Conservation (phyloP, 2,113 vertebrate genomes). For the Neomonachus schauinslandi region DNA sequence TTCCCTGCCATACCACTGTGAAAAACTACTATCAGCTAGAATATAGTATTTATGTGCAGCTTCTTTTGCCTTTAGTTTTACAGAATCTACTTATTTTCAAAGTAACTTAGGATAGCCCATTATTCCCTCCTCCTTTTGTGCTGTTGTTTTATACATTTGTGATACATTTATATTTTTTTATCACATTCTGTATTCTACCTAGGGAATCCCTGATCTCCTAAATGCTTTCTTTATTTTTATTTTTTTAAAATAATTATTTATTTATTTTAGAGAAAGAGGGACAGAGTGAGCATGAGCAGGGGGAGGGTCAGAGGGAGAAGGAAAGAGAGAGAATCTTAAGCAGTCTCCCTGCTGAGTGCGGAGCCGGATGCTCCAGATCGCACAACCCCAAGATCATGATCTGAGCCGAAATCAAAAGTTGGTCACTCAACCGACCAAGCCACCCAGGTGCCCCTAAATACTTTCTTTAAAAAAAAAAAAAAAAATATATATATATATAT, state of each 20-base stretch:
- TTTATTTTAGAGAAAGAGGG: not conserved
- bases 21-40: not conserved
- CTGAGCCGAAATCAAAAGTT: not conserved
- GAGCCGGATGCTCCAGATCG: not conserved
- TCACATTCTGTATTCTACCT: not conserved
- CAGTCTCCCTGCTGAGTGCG: not conserved
- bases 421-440: not conserved
- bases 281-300: not conserved
- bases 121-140: not conserved
- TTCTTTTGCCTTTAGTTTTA: not conserved
- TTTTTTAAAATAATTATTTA: not conserved
- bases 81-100: not conserved
- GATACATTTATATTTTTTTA: not conserved
- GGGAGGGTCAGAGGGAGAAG: not conserved
- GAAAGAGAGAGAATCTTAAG: not conserved
- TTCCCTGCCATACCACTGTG: not conserved
- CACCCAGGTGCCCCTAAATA: not conserved
- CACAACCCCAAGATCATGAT: not conserved
- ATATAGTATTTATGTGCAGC: not conserved
- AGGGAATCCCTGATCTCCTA: not conserved
- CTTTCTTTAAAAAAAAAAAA: not conserved
- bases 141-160: not conserved
- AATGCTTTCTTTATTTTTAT: not conserved
- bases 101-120: not conserved
- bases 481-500: not conserved